Evolutionary conservation across 2,113 vertebrate species (phyloP).

Genomic region (Polyodon spathula): DNA sequence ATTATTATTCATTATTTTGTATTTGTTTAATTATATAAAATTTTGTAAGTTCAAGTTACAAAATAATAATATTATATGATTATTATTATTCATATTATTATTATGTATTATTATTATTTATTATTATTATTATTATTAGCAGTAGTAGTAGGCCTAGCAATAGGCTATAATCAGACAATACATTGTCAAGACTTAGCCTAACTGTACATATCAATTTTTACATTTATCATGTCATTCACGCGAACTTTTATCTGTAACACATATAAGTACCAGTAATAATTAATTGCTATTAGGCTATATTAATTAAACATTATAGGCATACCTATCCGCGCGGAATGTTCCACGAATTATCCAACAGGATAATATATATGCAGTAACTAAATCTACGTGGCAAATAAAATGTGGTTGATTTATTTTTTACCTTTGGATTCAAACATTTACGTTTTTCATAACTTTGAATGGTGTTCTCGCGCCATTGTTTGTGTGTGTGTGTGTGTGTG

Average conservation of each 20-base stretch:
- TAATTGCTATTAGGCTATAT: neutral
- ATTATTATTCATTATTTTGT: too few relatives aligned
- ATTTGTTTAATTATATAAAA: too few relatives aligned
- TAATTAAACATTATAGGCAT: neutral
- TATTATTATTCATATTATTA: neutral
- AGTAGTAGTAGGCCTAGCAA: too few relatives aligned
- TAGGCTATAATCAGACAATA: too few relatives aligned
- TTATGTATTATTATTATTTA: constrained; percentile 6
- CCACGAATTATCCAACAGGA: neutral
- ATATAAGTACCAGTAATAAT: neutral
- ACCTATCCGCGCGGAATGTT: neutral
- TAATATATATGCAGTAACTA: neutral
- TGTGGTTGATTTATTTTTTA: neutral
- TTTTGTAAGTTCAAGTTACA: neutral
- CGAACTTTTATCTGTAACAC: neutral
- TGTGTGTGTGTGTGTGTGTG: too few relatives aligned
- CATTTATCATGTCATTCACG: neutral
- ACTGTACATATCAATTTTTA: neutral
- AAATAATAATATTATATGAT: neutral
- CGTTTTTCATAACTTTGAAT: too few relatives aligned
- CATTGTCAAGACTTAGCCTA: too few relatives aligned
- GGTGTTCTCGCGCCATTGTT: too few relatives aligned
- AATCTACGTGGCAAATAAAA: neutral
- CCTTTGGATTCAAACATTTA: too few relatives aligned
- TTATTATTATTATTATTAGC: neutral